Percentiles rank a stretch among this genome's conserved stretches.
Evolutionary conservation across 2,888 invertebrate species (phyloP).

Genomic region (Catocala sponsa): DNA sequence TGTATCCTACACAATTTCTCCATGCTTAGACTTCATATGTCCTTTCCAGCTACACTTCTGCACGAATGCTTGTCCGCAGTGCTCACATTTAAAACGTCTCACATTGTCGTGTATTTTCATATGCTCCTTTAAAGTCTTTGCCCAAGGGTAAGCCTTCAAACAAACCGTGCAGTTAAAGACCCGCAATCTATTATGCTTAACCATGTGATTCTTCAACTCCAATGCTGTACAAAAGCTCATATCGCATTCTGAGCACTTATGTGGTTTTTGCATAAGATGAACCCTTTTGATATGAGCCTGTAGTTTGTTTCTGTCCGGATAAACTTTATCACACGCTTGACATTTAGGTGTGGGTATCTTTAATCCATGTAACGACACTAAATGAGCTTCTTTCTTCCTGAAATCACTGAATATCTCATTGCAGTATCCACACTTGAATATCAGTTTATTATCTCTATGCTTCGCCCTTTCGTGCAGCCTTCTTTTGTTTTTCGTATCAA

Average conservation of each 20-base stretch:
- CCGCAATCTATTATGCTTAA: constrained; percentile 68
- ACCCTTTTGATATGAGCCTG: constrained; percentile 75
- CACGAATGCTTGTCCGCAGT: constrained; percentile 60
- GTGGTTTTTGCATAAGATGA: constrained; percentile 55
- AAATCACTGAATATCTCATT: constrained; percentile 70
- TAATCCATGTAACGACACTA: constrained; percentile 64
- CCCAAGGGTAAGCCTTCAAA: constrained; percentile 58
- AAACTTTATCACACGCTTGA: constrained; percentile 78
- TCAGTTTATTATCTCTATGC: constrained; percentile 49
- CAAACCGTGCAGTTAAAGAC: constrained; percentile 70
- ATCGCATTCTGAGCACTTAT: constrained; percentile 41
- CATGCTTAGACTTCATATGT: constrained; percentile 54
- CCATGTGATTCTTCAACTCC: constrained; percentile 71
- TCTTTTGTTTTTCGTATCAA: constrained; percentile 57
- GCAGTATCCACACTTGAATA: constrained; percentile 66
- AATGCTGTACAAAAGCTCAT: constrained; percentile 45
- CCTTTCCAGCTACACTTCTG: constrained; percentile 62
- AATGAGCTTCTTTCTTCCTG: constrained; percentile 70
- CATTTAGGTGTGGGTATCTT: constrained; percentile 64
- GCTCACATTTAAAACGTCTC: constrained; percentile 51
- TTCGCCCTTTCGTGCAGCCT: constrained; percentile 53
- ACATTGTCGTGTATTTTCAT: constrained; percentile 62
- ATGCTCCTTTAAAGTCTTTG: constrained; percentile 57
- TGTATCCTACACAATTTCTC: constrained; percentile 19
- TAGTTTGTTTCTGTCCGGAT: constrained; percentile 76